phyloP scores from a whole-genome alignment of 2,888 invertebrate species.

The Archips crataeganus region DNA sequence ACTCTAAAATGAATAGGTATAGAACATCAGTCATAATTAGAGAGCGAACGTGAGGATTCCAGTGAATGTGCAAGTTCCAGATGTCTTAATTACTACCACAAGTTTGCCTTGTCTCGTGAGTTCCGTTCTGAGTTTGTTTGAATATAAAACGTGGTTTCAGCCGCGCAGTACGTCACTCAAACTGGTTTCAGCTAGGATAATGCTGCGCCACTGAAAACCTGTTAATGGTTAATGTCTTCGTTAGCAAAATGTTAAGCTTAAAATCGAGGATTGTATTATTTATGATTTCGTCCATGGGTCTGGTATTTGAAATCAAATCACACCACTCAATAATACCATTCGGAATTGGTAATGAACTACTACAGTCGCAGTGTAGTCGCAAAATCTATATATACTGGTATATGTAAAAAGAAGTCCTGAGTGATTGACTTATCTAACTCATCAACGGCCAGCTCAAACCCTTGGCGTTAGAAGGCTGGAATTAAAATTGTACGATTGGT shows the following conservation, averaged over 20 bases:
- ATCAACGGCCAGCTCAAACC: no score
- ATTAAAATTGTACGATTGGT: no score
- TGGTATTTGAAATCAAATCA: no score
- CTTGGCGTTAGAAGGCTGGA: no score
- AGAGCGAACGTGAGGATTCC: slow-evolving; percentile 47
- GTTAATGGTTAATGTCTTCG: slow-evolving; percentile 33
- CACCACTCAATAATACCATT: no score
- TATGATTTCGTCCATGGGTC: no score
- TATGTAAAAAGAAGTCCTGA: no score
- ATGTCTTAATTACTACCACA: slow-evolving; percentile 56
- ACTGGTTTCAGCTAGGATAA: slow-evolving; percentile 24
- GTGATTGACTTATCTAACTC: no score
- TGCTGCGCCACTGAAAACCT: slow-evolving; percentile 30
- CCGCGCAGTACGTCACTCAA: slow-evolving; percentile 32
- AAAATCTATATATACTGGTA: no score
- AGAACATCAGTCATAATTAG: slow-evolving; percentile 39
- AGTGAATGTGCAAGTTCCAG: slow-evolving; percentile 53
- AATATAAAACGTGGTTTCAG: slow-evolving; percentile 42
- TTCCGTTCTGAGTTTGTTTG: slow-evolving; percentile 46
- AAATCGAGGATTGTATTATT: neutral
- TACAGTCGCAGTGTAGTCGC: no score
- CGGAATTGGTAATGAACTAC: no score
- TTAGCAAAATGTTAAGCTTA: slow-evolving; percentile 21
- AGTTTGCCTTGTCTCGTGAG: slow-evolving; percentile 47
- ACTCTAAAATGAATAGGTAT: slow-evolving; percentile 22